Evolutionary conservation across 64 coral and sea anemone species (phyloP).

Genomic region (Trachythela sp.): DNA sequence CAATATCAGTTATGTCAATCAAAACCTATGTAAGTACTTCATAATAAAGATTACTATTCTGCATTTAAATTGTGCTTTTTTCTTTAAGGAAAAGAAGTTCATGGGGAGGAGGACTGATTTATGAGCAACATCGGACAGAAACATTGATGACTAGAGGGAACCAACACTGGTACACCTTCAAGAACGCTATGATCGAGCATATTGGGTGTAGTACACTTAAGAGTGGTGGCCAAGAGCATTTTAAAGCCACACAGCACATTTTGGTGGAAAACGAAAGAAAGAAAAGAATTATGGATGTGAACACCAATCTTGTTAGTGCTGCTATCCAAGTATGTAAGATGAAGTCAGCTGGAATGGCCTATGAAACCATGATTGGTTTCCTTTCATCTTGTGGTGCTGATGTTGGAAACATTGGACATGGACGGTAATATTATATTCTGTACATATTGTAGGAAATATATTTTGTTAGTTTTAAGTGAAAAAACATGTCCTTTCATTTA

Average conservation of each 20-base stretch:
- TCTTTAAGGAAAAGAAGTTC: not conserved
- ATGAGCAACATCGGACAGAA: not conserved
- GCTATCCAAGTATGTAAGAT: not conserved
- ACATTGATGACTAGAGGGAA: not conserved
- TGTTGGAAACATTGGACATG: slow-evolving; percentile 11
- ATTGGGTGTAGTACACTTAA: not conserved
- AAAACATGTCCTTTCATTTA: too few relatives aligned
- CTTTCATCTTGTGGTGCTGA: slow-evolving; percentile 9
- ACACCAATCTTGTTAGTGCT: not conserved
- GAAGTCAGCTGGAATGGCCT: not conserved
- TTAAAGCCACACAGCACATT: not conserved
- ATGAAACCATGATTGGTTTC: slow-evolving; percentile 7
- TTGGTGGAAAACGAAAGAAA: not conserved
- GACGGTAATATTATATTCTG: not conserved
- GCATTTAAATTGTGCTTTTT: too few relatives aligned
- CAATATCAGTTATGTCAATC: too few relatives aligned
- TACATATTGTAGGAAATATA: too few relatives aligned
- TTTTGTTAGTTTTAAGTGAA: too few relatives aligned
- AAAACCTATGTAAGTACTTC: too few relatives aligned
- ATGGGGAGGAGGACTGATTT: not conserved
- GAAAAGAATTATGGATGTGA: not conserved
- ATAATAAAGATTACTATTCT: too few relatives aligned
- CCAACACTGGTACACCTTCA: slow-evolving; percentile 16
- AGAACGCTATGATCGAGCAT: not conserved
- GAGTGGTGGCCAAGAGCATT: not conserved